Conservation (phyloP, 1,140 invertebrate genomes). For the Thereuonema tuberculata region DNA sequence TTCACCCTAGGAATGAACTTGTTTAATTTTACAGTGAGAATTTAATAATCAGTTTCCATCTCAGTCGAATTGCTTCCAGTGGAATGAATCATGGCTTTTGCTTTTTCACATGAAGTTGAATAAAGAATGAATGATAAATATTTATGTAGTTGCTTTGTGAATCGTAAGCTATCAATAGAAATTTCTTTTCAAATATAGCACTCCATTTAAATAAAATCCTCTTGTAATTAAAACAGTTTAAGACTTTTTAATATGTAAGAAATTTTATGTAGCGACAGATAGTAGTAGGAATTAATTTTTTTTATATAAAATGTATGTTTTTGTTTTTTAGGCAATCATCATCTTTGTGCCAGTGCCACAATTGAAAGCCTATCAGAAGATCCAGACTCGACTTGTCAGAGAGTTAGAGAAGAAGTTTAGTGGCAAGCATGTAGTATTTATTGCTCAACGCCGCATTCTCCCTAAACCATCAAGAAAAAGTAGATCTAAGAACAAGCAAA, state of each 20-base stretch:
- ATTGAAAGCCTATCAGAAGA: conserved; percentile 91
- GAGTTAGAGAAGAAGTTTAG: conserved; percentile 99
- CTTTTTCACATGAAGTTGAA: too few species aligned
- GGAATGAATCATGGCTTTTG: too few species aligned
- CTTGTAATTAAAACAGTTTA: not conserved
- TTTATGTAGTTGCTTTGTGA: too few species aligned
- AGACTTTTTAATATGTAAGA: too few species aligned
- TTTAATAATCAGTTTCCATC: too few species aligned
- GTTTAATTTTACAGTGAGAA: too few species aligned
- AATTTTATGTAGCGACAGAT: not conserved
- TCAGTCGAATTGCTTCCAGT: too few species aligned
- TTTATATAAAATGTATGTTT: too few species aligned
- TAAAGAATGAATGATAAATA: too few species aligned
- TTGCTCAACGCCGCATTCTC: conserved; percentile 94
- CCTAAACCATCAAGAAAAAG: conserved; percentile 95
- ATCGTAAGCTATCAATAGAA: too few species aligned
- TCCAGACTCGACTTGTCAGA: conserved; percentile 87
- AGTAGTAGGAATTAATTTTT: conserved; percentile 3
- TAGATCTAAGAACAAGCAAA: conserved; percentile 88
- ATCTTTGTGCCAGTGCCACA: conserved; percentile 99
- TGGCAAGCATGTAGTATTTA: conserved; percentile 96
- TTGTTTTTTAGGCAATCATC: conserved; percentile 71
- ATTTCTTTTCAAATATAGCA: too few species aligned
- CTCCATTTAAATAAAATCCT: not conserved
- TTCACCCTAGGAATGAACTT: too few species aligned